Conservation (phyloP, 2,113 vertebrate species). For the Oceanites oceanicus region DNA sequence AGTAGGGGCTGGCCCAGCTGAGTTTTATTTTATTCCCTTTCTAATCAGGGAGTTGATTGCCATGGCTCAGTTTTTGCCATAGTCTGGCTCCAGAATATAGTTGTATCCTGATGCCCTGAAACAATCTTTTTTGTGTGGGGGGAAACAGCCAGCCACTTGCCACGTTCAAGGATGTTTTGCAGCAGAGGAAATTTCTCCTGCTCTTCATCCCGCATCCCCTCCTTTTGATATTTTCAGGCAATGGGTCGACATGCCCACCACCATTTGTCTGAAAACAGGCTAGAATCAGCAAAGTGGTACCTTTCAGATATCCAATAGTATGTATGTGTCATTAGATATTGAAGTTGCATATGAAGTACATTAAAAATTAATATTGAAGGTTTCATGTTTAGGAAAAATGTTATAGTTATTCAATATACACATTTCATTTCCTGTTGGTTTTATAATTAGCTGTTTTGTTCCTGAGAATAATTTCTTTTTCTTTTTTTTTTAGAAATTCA, state of each 20-base stretch:
- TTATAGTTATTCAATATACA: not conserved
- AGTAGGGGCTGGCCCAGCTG: not conserved
- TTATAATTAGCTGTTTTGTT: slow-evolving; percentile 9
- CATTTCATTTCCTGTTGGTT: not conserved
- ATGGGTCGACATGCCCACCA: not conserved
- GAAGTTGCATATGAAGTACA: not conserved
- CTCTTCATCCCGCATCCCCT: fast-evolving
- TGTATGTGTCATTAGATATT: not conserved
- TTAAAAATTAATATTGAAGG: not conserved
- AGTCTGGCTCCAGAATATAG: not conserved
- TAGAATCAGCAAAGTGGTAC: not conserved
- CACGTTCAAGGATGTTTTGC: not conserved
- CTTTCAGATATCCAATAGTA: not conserved
- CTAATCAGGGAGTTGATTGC: not conserved
- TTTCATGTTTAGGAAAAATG: not conserved
- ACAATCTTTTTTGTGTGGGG: fast-evolving
- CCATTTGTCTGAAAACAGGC: not conserved
- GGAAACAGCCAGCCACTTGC: not conserved
- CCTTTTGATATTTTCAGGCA: not conserved
- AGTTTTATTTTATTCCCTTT: not conserved
- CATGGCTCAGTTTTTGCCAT: not conserved
- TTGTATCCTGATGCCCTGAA: too few species aligned
- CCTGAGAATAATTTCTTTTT: not conserved
- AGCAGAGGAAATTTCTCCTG: not conserved
- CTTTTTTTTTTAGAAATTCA: not conserved